Evolutionary conservation across 2,113 vertebrate genomes (phyloP).

Genomic region (Hippocampus zosterae): DNA sequence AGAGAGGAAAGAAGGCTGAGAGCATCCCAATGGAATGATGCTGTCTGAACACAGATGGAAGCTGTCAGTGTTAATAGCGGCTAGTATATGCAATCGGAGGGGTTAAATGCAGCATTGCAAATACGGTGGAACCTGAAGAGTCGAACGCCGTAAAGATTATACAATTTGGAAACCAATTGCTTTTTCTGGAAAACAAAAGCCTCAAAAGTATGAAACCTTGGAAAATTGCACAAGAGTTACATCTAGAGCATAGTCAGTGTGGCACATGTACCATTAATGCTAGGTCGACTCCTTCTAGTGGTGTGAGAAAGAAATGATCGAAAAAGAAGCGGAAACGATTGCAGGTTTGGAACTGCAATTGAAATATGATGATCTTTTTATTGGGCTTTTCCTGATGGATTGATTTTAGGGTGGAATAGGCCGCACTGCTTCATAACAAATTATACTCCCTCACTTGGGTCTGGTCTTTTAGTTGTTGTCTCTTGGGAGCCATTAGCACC

Average conservation of each 20-base stretch:
- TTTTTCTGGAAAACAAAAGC: not conserved
- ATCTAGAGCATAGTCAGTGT: too few relatives aligned
- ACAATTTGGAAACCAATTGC: not conserved
- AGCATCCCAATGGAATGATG: conserved; percentile 51
- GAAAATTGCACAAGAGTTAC: not conserved
- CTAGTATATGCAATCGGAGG: conserved; percentile 19
- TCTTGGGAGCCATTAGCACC: conserved; percentile 46
- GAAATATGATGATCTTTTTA: conserved; percentile 45
- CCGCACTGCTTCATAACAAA: conserved; percentile 31
- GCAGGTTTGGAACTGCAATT: conserved; percentile 14
- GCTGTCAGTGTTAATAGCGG: conserved; percentile 35
- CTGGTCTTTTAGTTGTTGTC: conserved; percentile 45
- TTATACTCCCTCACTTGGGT: conserved; percentile 16
- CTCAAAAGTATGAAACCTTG: not conserved
- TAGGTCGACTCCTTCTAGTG: too few relatives aligned
- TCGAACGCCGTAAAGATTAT: not conserved
- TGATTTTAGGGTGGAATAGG: conserved; percentile 24
- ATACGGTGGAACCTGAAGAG: not conserved
- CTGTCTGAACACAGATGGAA: conserved; percentile 36
- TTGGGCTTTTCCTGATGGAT: conserved; percentile 29
- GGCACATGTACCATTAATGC: too few relatives aligned
- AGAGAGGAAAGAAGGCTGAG: conserved; percentile 30
- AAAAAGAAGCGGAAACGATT: conserved; percentile 14
- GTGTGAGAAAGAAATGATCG: not conserved
- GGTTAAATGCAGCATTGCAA: conserved; percentile 4